Percentiles rank a stretch among this genome's conserved stretches.
phyloP scores from a whole-genome alignment of 2,113 vertebrate species.

The Etia nguti region DNA sequence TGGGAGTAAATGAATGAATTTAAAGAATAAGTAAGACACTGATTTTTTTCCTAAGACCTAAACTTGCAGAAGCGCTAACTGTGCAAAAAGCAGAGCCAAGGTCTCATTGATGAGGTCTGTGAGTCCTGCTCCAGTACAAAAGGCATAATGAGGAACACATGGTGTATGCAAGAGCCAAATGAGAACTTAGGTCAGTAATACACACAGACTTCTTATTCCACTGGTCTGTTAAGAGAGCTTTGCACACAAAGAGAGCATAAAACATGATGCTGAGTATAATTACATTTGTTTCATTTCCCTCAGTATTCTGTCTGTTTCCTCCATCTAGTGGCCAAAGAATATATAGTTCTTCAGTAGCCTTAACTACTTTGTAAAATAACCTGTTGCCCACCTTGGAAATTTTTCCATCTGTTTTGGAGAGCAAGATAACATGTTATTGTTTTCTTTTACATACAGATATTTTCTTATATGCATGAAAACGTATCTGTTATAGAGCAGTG shows the following conservation, averaged over 20 bases:
- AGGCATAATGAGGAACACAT: constrained; percentile 36
- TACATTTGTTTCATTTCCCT: not conserved
- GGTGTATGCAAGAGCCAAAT: not conserved
- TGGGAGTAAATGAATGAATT: not conserved
- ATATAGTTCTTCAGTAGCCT: not conserved
- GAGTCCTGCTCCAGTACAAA: not conserved
- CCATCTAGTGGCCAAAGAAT: constrained; percentile 53
- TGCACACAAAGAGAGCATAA: not conserved
- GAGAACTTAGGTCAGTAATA: not conserved
- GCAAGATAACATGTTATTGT: not conserved
- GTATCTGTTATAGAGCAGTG: not conserved
- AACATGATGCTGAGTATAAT: not conserved
- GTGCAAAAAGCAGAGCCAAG: constrained; percentile 11
- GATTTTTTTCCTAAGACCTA: not conserved
- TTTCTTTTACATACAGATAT: not conserved
- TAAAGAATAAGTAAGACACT: not conserved
- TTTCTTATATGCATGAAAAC: not conserved
- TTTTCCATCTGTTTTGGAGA: not conserved
- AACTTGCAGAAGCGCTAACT: not conserved
- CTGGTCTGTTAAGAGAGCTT: not conserved
- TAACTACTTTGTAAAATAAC: not conserved
- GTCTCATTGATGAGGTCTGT: constrained; percentile 4
- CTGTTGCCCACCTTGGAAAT: not conserved
- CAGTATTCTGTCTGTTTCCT: constrained; percentile 15
- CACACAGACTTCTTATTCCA: not conserved